Evolutionary conservation across 2,888 invertebrate genomes (phyloP).

Genomic region (Microplitis deprimator): DNA sequence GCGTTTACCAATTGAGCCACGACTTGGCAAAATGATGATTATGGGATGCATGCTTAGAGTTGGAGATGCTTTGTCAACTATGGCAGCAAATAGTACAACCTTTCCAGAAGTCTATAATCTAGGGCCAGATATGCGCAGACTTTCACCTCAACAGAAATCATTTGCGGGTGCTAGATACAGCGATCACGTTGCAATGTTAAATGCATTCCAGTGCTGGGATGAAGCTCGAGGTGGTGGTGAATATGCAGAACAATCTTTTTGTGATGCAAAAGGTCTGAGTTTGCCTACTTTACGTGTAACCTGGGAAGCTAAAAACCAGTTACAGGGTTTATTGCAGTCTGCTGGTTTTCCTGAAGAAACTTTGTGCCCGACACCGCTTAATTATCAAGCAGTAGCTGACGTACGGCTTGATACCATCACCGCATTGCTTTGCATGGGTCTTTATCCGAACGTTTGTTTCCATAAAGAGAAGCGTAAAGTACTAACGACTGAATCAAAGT

Average conservation of each 20-base stretch:
- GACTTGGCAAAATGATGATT: slow-evolving; percentile 97
- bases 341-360: slow-evolving; percentile 94
- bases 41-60: slow-evolving; percentile 92
- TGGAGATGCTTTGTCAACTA: slow-evolving; percentile 92
- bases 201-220: slow-evolving; percentile 91
- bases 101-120: slow-evolving; percentile 95
- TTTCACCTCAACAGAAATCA: slow-evolving; percentile 88
- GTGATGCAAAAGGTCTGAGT: slow-evolving; percentile 92
- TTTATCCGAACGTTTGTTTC: slow-evolving; percentile 97
- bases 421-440: slow-evolving; percentile 89
- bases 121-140: slow-evolving; percentile 81
- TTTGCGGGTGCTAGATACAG: slow-evolving; percentile 90
- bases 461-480: slow-evolving; percentile 97
- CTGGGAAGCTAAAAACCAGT: slow-evolving; percentile 89
- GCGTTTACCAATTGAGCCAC: slow-evolving; percentile 94
- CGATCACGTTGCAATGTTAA: slow-evolving; percentile 96
- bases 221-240: slow-evolving; percentile 79
- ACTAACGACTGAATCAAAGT: slow-evolving; percentile 94
- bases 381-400: slow-evolving; percentile 83
- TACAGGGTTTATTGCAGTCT: slow-evolving; percentile 79
- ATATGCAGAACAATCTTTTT: slow-evolving; percentile 86
- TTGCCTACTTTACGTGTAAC: slow-evolving; percentile 92
- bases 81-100: slow-evolving; percentile 96
- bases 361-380: slow-evolving; percentile 81
- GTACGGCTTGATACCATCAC: slow-evolving; percentile 86